Conservation (phyloP, 2,113 vertebrate species). For the Atlantisia rogersi region DNA sequence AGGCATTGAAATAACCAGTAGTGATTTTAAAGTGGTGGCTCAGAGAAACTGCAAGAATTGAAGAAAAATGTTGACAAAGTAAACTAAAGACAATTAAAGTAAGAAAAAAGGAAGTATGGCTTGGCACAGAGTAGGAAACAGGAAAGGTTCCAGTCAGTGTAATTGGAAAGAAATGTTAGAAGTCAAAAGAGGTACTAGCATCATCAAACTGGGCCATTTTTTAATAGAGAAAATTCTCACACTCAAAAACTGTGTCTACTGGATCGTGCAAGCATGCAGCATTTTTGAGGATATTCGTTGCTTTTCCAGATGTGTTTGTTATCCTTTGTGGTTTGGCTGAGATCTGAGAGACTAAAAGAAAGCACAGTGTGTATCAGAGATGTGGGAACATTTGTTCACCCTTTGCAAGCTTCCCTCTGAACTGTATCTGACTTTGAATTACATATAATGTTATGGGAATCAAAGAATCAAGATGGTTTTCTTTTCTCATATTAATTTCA, state of each 20-base stretch:
- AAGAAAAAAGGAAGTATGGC: background rate
- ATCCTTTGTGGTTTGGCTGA: constrained; percentile 57
- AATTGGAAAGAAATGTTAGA: background rate
- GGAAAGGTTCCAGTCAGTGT: background rate
- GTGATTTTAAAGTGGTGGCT: background rate
- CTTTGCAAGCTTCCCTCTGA: background rate
- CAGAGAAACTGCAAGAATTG: background rate
- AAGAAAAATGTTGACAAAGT: background rate
- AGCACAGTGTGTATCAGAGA: background rate
- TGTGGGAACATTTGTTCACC: constrained; percentile 51
- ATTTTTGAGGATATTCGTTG: constrained; percentile 23
- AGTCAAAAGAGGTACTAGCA: background rate
- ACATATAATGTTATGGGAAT: background rate
- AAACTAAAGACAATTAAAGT: background rate
- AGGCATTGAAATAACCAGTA: background rate
- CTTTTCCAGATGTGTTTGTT: constrained; percentile 49
- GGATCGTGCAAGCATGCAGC: background rate
- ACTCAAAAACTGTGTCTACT: background rate
- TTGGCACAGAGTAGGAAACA: background rate
- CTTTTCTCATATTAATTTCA: background rate
- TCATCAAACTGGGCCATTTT: background rate
- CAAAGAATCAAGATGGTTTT: background rate
- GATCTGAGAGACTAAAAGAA: constrained; percentile 7
- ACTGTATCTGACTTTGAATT: background rate
- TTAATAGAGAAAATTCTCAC: constrained; percentile 20